Evolutionary conservation across 2,888 invertebrate species (phyloP).

Genomic region (Tineola bisselliella): DNA sequence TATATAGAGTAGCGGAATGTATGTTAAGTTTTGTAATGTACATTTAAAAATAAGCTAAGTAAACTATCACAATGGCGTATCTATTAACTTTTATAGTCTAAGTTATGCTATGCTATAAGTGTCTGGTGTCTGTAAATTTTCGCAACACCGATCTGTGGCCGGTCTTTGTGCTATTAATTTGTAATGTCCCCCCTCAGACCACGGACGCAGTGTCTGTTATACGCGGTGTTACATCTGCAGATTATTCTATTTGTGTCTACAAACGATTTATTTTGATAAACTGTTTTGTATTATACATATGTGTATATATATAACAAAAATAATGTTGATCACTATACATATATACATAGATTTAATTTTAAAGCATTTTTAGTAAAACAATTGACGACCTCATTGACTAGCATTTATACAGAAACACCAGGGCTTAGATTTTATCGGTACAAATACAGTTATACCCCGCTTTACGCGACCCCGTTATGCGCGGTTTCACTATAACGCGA

Average conservation of each 20-base stretch:
- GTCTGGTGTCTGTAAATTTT: slow-evolving; percentile 60
- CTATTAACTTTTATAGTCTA: background rate
- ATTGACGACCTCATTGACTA: too few species aligned
- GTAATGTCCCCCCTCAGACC: slow-evolving; percentile 51
- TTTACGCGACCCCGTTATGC: too few species aligned
- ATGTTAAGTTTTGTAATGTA: background rate
- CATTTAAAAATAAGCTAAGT: too few species aligned
- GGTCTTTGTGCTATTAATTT: slow-evolving; percentile 68
- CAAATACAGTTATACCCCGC: too few species aligned
- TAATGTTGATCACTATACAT: too few species aligned
- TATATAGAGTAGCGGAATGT: background rate
- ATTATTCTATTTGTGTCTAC: background rate
- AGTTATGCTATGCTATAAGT: background rate
- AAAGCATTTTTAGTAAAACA: too few species aligned
- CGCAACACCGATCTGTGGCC: slow-evolving; percentile 59
- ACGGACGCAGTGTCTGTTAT: slow-evolving; percentile 2
- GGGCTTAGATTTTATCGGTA: too few species aligned
- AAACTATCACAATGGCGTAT: background rate
- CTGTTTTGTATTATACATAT: background rate
- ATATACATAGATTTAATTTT: too few species aligned
- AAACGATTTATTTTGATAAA: background rate
- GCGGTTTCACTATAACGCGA: too few species aligned
- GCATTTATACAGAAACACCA: too few species aligned
- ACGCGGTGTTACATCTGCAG: background rate
- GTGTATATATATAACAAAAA: too few species aligned